Evolutionary conservation across 2,113 vertebrate genomes (phyloP), one percentile per base, ranked within the genome.

Genomic region (Austrofundulus limnaeus): DNA sequence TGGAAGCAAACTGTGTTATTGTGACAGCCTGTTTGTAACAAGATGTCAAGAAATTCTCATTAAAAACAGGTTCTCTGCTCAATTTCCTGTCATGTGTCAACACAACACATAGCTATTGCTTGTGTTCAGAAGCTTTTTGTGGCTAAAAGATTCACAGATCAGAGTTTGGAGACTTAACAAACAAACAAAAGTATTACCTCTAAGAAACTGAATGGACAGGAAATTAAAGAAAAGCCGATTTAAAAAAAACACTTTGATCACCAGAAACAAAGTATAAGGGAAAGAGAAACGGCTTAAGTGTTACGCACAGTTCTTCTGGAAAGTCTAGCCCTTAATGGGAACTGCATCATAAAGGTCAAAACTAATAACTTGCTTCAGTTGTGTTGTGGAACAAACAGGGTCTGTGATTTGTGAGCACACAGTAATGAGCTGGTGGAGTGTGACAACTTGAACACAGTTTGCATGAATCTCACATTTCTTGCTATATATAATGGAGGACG

Each of bases 341-440:
- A 11, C 2, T 61, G 60, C 37, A 24, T 2, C 24, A 28, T 34
- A 70, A 68, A 79, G 72, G 72, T 77, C 42, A 69, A 5, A 34
- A 9, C 5, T 34, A 34, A 34, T 34, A 34, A 34, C 31, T 56
- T 52, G 45, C 42, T 5, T 43, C 16, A 16, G 16, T 17, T 42
- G 41, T 43, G 17, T 43, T n/a, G 65, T 41, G 28, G 24, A 65
- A 66, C 48, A 53, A 66, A 51, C 82, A 39, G 64, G 60, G 67
- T 77, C 25, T 63, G 5, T 23, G 54, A 59, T 43, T 34, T 34
- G 31, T 34, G 1, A 34, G 28, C 37, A 21, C 56, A 38, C 52
- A 57, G 31, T 78, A 79, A 85, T 76, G 19, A 71, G 80, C 2
- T 41, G 12, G 39, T 12, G 15, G 74, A 77, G 69, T 43, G 66